Percentiles rank a stretch among this genome's conserved stretches.
phyloP scores from a whole-genome alignment of 1,140 invertebrate species.

The Nasonia giraulti region DNA sequence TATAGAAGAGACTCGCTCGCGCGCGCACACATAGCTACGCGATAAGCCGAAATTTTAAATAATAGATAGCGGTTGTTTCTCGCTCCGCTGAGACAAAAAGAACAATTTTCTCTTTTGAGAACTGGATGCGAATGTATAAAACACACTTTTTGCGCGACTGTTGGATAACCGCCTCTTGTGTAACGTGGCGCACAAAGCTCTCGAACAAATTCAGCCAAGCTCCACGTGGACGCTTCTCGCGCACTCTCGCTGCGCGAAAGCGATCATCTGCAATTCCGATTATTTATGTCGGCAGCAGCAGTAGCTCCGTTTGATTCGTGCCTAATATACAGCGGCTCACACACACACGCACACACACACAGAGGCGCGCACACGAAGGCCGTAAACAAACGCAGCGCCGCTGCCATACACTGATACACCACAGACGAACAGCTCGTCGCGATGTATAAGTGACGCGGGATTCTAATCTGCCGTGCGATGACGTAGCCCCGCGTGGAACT shows the following conservation, averaged over 20 bases:
- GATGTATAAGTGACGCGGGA: conserved; percentile 34
- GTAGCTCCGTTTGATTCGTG: not conserved
- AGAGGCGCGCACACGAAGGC: not conserved
- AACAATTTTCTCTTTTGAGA: too few species aligned
- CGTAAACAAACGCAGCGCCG: conserved; percentile 1
- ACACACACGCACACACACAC: not conserved
- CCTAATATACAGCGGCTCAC: too few species aligned
- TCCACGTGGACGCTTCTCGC: too few species aligned
- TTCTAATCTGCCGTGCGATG: conserved; percentile 53
- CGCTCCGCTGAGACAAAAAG: too few species aligned
- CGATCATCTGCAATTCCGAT: conserved; percentile 9
- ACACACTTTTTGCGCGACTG: too few species aligned
- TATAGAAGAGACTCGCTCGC: not conserved
- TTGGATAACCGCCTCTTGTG: too few species aligned
- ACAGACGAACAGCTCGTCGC: not conserved
- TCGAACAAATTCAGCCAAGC: too few species aligned
- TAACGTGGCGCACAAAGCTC: too few species aligned
- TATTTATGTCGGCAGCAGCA: not conserved
- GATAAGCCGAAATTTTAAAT: conserved; percentile 26
- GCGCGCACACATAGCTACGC: too few species aligned
- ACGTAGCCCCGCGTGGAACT: conserved; percentile 55
- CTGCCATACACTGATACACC: not conserved
- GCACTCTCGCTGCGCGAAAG: not conserved
- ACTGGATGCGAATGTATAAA: too few species aligned
- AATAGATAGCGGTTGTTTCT: not conserved